Evolutionary conservation across 2,113 vertebrate species (phyloP), one percentile per base, ranked within the genome.

Genomic region (Tetrax tetrax): DNA sequence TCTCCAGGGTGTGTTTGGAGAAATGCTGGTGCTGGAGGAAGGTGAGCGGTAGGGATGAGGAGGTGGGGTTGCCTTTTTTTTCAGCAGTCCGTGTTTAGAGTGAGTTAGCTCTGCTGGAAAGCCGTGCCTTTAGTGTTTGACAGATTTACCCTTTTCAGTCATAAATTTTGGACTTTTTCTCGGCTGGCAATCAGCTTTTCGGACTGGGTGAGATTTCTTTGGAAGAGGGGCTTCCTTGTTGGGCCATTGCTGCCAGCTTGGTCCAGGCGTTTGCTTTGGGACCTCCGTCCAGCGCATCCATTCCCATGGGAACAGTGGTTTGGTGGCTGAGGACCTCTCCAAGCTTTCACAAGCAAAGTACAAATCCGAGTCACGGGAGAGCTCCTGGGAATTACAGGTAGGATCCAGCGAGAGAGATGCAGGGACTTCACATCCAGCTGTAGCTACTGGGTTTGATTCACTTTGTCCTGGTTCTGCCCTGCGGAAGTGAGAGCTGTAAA

Each of bases 251-350:
- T 75, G 51, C n/a, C 83, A 82, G 31, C 51, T 27, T 66, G n/a
- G 33, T 37, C 38, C 53, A 35, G 33, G 56, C 1, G 1, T 41
- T 64, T 60, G 9, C n/a, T 63, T 74, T 66, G 51, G 56, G 51
- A 63, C n/a, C 25, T 66, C 15, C 7, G 1, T 11, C 15, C 48
- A 24, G 37, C 1, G 2, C 37, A 3, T 6, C 2, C 33, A 11
- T 76, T 66, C 53, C 12, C 1, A 3, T 66, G 43, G 19, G 15
- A 57, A 33, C 5, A 0, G 14, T 83, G 6, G 2, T 75, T 65
- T 41, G 37, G 23, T 54, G 59, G 50, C 54, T 33, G 41, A 66
- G 64, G 71, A 59, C 29, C 60, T 81, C 50, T 61, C 28, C 35
- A 31, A 7, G 22, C 28, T 86, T 83, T 92, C 76, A 50, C 37